phyloP scores from a whole-genome alignment of 2,113 vertebrate species.

The Ochotona curzoniae region DNA sequence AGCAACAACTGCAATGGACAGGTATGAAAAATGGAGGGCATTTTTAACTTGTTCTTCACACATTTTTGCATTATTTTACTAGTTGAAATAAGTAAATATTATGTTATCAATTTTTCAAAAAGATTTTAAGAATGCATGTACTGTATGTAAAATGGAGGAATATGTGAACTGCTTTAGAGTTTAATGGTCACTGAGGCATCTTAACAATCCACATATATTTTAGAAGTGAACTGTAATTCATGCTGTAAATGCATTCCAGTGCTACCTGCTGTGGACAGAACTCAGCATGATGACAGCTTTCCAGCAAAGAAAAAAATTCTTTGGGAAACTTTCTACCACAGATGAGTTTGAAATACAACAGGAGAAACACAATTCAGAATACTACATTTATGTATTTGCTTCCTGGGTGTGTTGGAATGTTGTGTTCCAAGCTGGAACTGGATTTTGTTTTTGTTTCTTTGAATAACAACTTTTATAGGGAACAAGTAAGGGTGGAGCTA shows the following conservation, averaged over 20 bases:
- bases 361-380: slow-evolving; percentile 3
- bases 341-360: not conserved
- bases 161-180: not conserved
- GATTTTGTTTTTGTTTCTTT: slow-evolving; percentile 60
- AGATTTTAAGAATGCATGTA: not conserved
- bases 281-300: slow-evolving; percentile 38
- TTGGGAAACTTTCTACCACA: not conserved
- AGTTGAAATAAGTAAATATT: not conserved
- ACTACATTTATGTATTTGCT: not conserved
- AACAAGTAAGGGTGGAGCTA: slow-evolving; percentile 22
- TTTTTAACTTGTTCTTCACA: not conserved
- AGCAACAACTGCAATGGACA: not conserved
- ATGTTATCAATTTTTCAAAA: not conserved
- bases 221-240: not conserved
- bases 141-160: not conserved
- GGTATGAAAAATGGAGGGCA: not conserved
- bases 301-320: not conserved
- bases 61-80: slow-evolving; percentile 4
- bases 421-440: not conserved
- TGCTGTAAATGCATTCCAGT: not conserved
- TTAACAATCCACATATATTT: not conserved
- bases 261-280: not conserved
- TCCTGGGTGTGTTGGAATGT: slow-evolving; percentile 46
- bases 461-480: slow-evolving; percentile 56
- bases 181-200: not conserved